Evolutionary conservation across 2,113 vertebrate species (phyloP), one percentile per base, ranked within the genome.

Genomic region (Hydrochoerus hydrochaeris): DNA sequence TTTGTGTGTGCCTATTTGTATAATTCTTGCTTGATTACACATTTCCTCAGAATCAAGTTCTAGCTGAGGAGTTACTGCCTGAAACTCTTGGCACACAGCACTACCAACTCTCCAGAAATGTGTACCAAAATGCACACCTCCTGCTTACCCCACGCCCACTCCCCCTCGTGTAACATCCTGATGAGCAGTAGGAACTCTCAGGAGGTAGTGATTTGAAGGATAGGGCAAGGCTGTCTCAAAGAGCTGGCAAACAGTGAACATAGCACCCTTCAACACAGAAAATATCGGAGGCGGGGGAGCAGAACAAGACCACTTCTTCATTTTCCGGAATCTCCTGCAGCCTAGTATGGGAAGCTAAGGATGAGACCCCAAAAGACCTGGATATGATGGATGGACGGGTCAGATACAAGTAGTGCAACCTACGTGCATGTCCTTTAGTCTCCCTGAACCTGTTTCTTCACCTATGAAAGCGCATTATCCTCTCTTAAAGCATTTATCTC

Each of bases 21-120:
- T 52, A 69, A 60, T 73, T 32, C 14, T 69, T 17, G 0, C 89
- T 82, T 67, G 67, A 58, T 85, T 84, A 46, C 12, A 11, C 16
- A 83, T 71, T 96, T 57, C 49, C 75, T 90, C 30, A 35, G 81
- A 60, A 77, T 75, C 84, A 62, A 28, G 75, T 85, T 92, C 54
- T 85, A 52, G 20, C 32, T 73, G 26, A 44, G 14, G 41, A 85
- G 65, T 57, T 81, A 20, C 26, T 57, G 11, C 57, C 84, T 86
- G 54, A 28, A 38, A 80, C 54, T 78, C 85, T 85, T 71, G 52
- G 63, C 80, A 35, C 24, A 14, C 5, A 77, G 86, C 77, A 24
- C 78, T 75, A 82, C 28, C 52, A 67, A 71, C 5, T 88, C 63
- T 41, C 44, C 20, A 87, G 82, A 92, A 93, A 77, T 91, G 19